Base-by-base conservation (phyloP, 1,140 invertebrate genomes). In the Drosophila cardini region DNA sequence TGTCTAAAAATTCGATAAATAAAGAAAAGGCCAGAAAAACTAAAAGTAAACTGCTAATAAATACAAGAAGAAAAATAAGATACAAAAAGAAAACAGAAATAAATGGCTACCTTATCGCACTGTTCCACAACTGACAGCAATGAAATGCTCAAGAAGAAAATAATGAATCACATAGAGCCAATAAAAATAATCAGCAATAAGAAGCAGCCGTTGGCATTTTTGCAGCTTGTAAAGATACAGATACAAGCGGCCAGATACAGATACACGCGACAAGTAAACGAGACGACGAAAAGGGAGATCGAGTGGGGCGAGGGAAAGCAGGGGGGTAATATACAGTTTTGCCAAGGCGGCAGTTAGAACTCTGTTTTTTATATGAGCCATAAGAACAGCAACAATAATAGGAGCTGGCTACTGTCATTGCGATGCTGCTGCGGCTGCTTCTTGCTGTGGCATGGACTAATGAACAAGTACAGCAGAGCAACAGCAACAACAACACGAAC, bases 101-200 rank as follows among this genome's bases (percentile, higher is more conserved):
- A 46, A 75, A 48, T 32, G 8, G 46, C 50, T 34, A 74, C 52
- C 79, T 82, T 82, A 82, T 82, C 79, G 56, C 16, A 43, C 26
- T 45, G 43, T 40, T 30, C 38, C 36, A 56, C 18, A 45, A 46
- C 26, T 21, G 42, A 46, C 60, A 40, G 34, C 34, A 36, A 18
- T 42, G 46, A 60, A 68, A 69, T 50, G 52, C 30, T 26, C 15
- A 67, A 53, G 52, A 26, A 50, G 26, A 89, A 71, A 71, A 68
- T 89, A 83, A 89, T 87, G 84, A 87, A 80, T 89, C 83, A 87
- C 84, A 83, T 65, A 63, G 72, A 71, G 71, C 69, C 83, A 87
- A 80, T 76, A 83, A 79, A 86, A 80, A 82, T 86, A 86, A 87
- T 86, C 83, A 87, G 83, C 75, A 87, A 78, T 82, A 82, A 87